Conservation (phyloP, 1,140 invertebrate species). For the Bemisia tabaci region DNA sequence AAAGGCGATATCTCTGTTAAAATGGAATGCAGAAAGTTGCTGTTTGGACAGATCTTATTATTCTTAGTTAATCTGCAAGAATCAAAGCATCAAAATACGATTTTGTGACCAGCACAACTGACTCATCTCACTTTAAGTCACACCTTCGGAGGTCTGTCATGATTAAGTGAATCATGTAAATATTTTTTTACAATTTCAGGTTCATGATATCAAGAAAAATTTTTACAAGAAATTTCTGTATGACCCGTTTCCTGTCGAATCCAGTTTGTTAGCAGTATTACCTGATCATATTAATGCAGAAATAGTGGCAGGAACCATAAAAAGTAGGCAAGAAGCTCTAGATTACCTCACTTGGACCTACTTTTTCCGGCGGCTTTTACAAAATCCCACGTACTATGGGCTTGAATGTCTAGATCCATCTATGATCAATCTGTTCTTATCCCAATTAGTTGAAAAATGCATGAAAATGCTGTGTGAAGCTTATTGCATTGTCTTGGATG, state of each 20-base stretch:
- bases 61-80: too few relatives aligned
- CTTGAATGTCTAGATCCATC: conserved; percentile 60
- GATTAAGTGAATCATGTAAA: not conserved
- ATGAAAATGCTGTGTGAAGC: conserved; percentile 55
- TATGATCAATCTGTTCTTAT: conserved; percentile 58
- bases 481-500: conserved; percentile 52
- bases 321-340: conserved; percentile 81
- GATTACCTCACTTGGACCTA: conserved; percentile 99
- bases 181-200: conserved; percentile 17
- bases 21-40: too few relatives aligned
- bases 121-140: too few relatives aligned
- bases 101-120: too few relatives aligned
- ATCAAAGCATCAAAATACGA: too few relatives aligned
- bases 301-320: conserved; percentile 67
- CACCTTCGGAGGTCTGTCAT: too few relatives aligned
- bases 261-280: conserved; percentile 75
- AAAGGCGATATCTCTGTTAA: too few relatives aligned
- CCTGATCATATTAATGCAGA: conserved; percentile 98
- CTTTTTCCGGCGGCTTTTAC: conserved; percentile 76
- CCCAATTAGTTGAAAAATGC: conserved; percentile 60
- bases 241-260: conserved; percentile 98
- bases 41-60: too few relatives aligned
- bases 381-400: conserved; percentile 89
- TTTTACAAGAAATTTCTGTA: conserved; percentile 99
- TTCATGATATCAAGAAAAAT: conserved; percentile 96